A percentile compares a stretch with the other conserved stretches of the same genome.
phyloP scores from a whole-genome alignment of 2,113 vertebrate genomes.

The Lamprotornis superbus region DNA sequence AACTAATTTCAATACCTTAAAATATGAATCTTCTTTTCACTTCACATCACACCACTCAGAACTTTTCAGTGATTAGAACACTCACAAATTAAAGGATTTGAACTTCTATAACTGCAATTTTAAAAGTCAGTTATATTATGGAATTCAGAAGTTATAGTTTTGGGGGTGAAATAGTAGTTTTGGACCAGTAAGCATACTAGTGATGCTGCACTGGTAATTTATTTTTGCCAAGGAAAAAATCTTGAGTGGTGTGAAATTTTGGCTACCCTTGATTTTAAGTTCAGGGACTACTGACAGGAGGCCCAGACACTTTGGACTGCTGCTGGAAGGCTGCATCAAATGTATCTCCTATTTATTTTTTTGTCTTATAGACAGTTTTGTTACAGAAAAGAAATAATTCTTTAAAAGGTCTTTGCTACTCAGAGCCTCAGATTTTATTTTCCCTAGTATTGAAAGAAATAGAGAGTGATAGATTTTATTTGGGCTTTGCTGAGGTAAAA shows the following conservation, averaged over 20 bases:
- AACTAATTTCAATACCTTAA: not conserved
- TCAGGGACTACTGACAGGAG: not conserved
- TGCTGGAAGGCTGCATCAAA: not conserved
- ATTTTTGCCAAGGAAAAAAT: not conserved
- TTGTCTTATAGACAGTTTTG: not conserved
- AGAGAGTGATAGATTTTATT: not conserved
- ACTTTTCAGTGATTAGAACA: not conserved
- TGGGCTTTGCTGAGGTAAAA: not conserved
- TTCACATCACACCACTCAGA: not conserved
- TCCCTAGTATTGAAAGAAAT: not conserved
- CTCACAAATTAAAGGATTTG: not conserved
- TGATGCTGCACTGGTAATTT: not conserved
- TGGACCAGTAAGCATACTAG: not conserved
- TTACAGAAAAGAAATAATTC: not conserved
- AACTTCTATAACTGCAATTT: not conserved
- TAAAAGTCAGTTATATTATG: not conserved
- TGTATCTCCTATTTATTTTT: not conserved
- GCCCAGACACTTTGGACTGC: not conserved
- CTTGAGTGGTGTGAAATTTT: conserved; percentile 14
- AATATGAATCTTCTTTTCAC: not conserved
- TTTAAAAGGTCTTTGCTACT: not conserved
- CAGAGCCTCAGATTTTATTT: not conserved
- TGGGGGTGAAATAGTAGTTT: not conserved
- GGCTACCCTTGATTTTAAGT: conserved; percentile 5
- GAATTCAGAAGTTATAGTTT: not conserved